A percentile compares a stretch with the other conserved stretches of the same genome.
These are phyloP conservation scores for Nyleta sp. DNA, from an alignment of 2,888 invertebrate genomes.

Conservation along the genomic window DNA sequence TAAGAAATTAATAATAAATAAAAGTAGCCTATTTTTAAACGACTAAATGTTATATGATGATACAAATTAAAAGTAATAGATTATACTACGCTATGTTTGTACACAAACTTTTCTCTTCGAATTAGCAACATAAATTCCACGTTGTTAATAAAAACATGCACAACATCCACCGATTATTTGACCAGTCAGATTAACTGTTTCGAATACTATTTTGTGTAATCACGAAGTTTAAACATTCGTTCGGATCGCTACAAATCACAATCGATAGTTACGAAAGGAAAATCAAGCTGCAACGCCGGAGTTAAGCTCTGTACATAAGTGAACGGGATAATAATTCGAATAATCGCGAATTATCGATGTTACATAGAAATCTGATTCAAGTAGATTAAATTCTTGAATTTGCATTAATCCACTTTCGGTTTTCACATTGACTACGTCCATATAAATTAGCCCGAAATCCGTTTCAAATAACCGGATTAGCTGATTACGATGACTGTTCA, in stretches of 20 bases:
- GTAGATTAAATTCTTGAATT: conserved; percentile 35
- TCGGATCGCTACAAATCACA: conserved; percentile 16
- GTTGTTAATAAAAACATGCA: conserved; percentile 9
- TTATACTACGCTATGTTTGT: no score
- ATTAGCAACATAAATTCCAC: no score
- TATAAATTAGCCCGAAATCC: conserved; percentile 26
- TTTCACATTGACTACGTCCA: conserved; percentile 9
- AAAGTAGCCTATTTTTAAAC: no score
- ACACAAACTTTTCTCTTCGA: no score
- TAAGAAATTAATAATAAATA: no score
- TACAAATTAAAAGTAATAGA: no score
- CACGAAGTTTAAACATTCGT: conserved; percentile 34
- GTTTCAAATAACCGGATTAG: conserved; percentile 21
- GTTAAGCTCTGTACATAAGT: conserved; percentile 29
- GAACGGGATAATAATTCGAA: conserved; percentile 31
- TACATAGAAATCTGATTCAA: conserved; percentile 22
- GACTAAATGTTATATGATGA: no score
- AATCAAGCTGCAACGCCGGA: conserved; percentile 9
- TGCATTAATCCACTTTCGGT: conserved; percentile 29
- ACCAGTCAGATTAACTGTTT: conserved; percentile 16
- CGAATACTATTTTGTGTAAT: conserved; percentile 12
- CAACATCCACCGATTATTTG: conserved; percentile 13
- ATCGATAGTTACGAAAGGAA: conserved; percentile 29
- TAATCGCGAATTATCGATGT: conserved; percentile 32
- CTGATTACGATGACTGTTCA: conserved; percentile 15